Evolutionary conservation across 64 coral and sea anemone species (phyloP), one percentile per base, ranked within the genome.

Genomic region (Actinia equina): DNA sequence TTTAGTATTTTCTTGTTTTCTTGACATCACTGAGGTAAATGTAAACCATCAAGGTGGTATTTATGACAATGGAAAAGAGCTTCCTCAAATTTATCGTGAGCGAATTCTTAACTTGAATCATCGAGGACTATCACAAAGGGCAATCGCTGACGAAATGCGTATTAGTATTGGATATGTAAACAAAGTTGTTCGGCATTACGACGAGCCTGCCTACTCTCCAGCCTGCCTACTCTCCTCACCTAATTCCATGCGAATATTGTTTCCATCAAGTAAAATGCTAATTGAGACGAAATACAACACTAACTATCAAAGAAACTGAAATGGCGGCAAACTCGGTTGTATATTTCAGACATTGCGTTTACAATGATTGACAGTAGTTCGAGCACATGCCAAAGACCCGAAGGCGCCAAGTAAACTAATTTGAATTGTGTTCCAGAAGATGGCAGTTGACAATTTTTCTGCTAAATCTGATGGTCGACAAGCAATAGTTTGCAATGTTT

Each of bases 61-160:
- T 17, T 89, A 82, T 59, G 78, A 65, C 78, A 91, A 85, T 80
- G 89, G 83, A 44, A 85, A 26, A 16, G 51, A 52, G 8, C 56
- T 91, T 43, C 89, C 89, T 58, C n/a, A 91, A 52, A 62, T 78
- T 59, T 91, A 91, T 80, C 83, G 83, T 60, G 89, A 91, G 19
- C 56, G 89, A 86, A 80, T 91, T 49, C 83, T 91, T 61, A 83
- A 91, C 58, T 57, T 86, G 46, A 80, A 91, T 25, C 89, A 91
- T 14, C 83, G 80, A 17, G 89, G 89, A 43, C 42, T 79, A 56
- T 91, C 89, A 20, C 84, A 91, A 91, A 91, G 89, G 54, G 80
- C 83, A 86, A 91, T 91, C 57, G 69, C 89, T 79, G 37, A 9
- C 11, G 58, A 37, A 49, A 22, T 60, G 55, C 25, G 84, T 62